Conservation (phyloP, 2,113 vertebrate genomes). For the Sorex fumeus region DNA sequence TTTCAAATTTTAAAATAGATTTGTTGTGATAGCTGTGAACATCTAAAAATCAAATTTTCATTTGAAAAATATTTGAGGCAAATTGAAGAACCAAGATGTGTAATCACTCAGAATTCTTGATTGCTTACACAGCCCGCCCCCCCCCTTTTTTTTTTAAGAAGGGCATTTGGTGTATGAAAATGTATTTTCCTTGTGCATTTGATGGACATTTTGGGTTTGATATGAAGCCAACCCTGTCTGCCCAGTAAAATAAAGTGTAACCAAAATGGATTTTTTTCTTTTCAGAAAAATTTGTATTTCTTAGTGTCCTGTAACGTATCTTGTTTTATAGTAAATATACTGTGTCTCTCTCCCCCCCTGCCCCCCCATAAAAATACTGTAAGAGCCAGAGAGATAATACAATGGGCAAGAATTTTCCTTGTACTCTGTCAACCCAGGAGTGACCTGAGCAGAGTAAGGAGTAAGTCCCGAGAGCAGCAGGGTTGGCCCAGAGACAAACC, state of each 20-base stretch:
- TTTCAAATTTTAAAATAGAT: slow-evolving; percentile 23
- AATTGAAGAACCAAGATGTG: background rate
- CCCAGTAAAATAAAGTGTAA: background rate
- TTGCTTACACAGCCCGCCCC: background rate
- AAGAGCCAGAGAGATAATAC: too few relatives aligned
- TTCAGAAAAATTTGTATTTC: too few relatives aligned
- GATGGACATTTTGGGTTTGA: slow-evolving; percentile 55
- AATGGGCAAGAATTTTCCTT: too few relatives aligned
- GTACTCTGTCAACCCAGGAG: too few relatives aligned
- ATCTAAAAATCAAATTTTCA: slow-evolving; percentile 15
- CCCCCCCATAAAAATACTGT: too few relatives aligned
- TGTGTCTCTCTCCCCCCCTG: background rate
- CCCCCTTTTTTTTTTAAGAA: background rate
- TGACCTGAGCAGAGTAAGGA: too few relatives aligned
- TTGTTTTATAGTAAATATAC: slow-evolving; percentile 19
- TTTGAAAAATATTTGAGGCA: slow-evolving; percentile 16
- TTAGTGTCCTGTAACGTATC: slow-evolving; percentile 24
- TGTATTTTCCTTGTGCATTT: background rate
- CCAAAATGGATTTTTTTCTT: too few relatives aligned
- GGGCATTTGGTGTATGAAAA: background rate
- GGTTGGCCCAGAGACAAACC: too few relatives aligned
- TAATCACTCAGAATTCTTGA: slow-evolving; percentile 8
- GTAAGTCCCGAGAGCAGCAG: too few relatives aligned
- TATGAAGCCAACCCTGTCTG: background rate
- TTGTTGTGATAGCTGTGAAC: slow-evolving; percentile 37